Evolutionary conservation across 2,113 vertebrate genomes (phyloP).

Genomic region (Myotis brandtii): DNA sequence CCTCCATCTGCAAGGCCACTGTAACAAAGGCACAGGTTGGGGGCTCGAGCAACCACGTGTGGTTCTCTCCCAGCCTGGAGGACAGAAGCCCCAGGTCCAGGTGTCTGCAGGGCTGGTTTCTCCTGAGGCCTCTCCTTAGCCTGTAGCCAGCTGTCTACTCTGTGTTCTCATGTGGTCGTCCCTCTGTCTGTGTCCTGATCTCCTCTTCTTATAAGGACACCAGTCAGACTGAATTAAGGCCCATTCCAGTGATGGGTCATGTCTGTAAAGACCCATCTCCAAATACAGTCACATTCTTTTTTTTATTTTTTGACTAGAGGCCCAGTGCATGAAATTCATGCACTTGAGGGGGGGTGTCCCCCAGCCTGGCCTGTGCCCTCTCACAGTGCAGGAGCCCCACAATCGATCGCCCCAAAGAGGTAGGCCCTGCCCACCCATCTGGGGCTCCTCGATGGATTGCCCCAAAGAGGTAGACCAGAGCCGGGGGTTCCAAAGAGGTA

Average conservation of each 20-base stretch:
- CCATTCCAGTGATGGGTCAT: too few species aligned
- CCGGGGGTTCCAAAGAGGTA: too few species aligned
- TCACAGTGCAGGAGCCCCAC: too few species aligned
- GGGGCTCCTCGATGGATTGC: too few species aligned
- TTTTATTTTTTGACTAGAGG: background rate
- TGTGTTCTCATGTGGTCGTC: background rate
- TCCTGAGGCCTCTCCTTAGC: background rate
- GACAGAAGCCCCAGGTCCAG: accelerated
- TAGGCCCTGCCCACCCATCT: too few species aligned
- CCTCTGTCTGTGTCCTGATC: background rate
- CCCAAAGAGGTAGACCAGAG: too few species aligned
- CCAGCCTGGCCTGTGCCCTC: too few species aligned
- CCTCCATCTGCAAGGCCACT: too few species aligned
- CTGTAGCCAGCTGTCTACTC: accelerated
- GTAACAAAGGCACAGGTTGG: accelerated
- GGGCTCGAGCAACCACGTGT: accelerated
- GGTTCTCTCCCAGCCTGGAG: background rate
- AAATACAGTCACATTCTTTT: background rate
- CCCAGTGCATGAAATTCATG: too few species aligned
- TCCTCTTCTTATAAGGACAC: background rate
- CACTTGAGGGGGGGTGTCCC: too few species aligned
- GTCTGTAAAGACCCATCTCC: background rate
- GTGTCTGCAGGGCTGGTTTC: background rate
- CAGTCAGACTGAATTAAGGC: background rate
- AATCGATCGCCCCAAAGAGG: too few species aligned